Conservation (phyloP, 2,113 vertebrate genomes). For the Leucopsar rothschildi region DNA sequence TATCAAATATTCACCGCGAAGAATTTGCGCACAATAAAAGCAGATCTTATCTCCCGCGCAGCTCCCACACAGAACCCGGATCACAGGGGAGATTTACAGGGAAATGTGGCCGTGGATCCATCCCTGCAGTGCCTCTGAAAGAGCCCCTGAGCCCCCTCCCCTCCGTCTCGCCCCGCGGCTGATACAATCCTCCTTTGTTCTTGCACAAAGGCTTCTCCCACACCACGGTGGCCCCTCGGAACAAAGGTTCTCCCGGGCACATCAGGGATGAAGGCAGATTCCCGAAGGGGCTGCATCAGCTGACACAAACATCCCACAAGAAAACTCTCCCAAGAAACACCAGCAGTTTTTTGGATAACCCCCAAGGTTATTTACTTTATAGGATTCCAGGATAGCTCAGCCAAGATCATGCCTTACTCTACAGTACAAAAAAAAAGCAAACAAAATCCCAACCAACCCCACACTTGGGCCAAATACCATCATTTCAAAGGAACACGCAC, state of each 20-base stretch:
- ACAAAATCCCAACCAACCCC: background rate
- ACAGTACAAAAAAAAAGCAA: background rate
- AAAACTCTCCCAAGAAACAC: background rate
- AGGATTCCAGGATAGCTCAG: background rate
- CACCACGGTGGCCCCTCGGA: background rate
- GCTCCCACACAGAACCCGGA: background rate
- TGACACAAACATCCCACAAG: background rate
- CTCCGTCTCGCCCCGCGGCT: background rate
- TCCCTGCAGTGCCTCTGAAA: background rate
- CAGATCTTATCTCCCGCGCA: background rate
- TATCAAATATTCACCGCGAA: background rate
- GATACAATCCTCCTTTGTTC: slow-evolving; percentile 38
- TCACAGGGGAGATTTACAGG: background rate
- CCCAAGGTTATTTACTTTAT: background rate
- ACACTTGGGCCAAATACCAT: background rate
- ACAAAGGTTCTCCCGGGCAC: slow-evolving; percentile 15
- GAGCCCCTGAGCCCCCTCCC: background rate
- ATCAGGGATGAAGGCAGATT: background rate
- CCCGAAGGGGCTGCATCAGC: background rate
- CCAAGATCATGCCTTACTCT: background rate
- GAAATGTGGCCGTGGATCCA: background rate
- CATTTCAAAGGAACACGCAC: background rate
- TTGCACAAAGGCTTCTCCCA: slow-evolving; percentile 21
- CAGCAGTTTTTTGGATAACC: background rate
- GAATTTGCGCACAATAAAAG: background rate